Conservation (phyloP, 2,113 vertebrate genomes). For the Neoarius graeffei region DNA sequence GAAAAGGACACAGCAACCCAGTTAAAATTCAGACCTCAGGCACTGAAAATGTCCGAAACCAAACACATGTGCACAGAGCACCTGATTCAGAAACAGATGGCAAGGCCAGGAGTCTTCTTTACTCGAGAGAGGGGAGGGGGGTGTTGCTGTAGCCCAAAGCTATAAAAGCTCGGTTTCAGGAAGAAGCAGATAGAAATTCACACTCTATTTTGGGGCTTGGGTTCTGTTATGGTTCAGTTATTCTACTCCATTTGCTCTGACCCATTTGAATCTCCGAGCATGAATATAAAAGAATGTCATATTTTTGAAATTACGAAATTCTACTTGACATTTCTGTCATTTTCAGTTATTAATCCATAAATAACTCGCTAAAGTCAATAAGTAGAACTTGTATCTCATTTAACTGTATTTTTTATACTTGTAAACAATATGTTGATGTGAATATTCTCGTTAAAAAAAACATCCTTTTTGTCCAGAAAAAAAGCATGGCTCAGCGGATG, state of each 20-base stretch:
- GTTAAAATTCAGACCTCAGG: constrained; percentile 41
- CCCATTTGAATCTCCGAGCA: background rate
- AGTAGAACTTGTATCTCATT: background rate
- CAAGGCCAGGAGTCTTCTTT: constrained; percentile 28
- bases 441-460: background rate
- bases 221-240: background rate
- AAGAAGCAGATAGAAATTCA: constrained; percentile 14
- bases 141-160: background rate
- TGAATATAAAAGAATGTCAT: background rate
- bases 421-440: background rate
- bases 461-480: background rate
- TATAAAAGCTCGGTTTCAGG: constrained; percentile 12
- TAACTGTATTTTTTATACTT: background rate
- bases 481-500: background rate
- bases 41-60: background rate
- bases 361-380: background rate
- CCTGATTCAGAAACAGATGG: constrained; percentile 47
- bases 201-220: constrained; percentile 12
- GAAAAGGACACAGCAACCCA: constrained; percentile 23
- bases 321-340: background rate
- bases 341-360: background rate
- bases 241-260: constrained; percentile 7
- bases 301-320: background rate
- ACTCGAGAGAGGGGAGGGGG: constrained; percentile 17
- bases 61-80: background rate